Evolutionary conservation across 2,888 invertebrate species (phyloP), one percentile per base, ranked within the genome.

Genomic region (Taphrorychus bicolor): DNA sequence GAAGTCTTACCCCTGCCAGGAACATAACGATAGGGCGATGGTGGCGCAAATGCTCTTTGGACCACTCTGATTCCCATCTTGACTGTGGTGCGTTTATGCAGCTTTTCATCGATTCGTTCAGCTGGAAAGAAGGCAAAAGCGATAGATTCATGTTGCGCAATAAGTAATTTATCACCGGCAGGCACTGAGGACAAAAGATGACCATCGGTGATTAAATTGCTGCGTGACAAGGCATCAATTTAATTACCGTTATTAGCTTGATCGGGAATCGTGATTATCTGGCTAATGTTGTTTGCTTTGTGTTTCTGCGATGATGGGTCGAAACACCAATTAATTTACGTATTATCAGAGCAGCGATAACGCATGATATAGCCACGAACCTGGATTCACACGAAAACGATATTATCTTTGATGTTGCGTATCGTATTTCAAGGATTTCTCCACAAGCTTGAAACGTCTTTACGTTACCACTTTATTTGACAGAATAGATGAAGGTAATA

Each of bases 11-110:
- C 71, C 45, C 75, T 76, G 16, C 77, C 73, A 2, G 81, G 80
- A 56, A 81, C 77, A 73, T 80, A 82, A n/a, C 77, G 71, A 61
- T 78, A 75, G 0, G 82, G 82, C 0, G 82, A 80, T 1, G 82
- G 82, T 3, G 83, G 83, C 1, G 82, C 81, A 57, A 78, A 81
- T 2, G 82, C 83, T 76, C 86, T 88, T 77, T 94, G 93, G 21
- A 94, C 88, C 60, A 94, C 93, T 4, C 94, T 85, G 66, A 95
- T 92, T 23, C 93, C 93, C 92, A 95, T 94, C 66, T 91, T 88
- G 16, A 95, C 93, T 0, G 90, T 90, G 70, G 90, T 90, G 59
- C 92, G 88, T 17, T 92, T 87, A 65, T 92, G 91, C 48, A 92
- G 86, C 81, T 92, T 93, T 78, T 94, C 94, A 75, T 94, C 94